Evolutionary conservation across 2,113 vertebrate genomes (phyloP).

Genomic region (Xiphophorus maculatus): DNA sequence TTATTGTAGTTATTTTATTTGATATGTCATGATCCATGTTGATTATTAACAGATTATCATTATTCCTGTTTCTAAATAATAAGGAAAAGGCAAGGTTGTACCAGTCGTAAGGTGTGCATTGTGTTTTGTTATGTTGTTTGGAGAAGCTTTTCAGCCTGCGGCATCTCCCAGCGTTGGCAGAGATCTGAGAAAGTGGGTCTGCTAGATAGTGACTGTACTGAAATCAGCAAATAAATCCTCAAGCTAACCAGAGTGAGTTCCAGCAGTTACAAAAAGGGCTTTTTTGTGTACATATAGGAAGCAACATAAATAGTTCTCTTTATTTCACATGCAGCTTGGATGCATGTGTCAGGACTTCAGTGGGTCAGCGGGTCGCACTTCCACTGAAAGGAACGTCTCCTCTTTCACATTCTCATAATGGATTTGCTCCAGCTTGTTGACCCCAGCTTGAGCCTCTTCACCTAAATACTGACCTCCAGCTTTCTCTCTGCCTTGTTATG

Average conservation of each 20-base stretch:
- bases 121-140: constrained; percentile 16
- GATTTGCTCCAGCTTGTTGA: constrained; percentile 29
- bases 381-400: constrained; percentile 40
- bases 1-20: background rate
- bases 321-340: constrained; percentile 30
- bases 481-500: constrained; percentile 14
- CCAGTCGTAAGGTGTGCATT: constrained; percentile 8
- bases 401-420: constrained; percentile 61
- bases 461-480: constrained; percentile 23
- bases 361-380: constrained; percentile 24
- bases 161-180: constrained; percentile 22
- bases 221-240: constrained; percentile 32
- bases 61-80: constrained; percentile 21
- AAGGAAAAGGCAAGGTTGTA: background rate
- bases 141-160: constrained; percentile 34
- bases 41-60: constrained; percentile 45
- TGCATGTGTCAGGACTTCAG: constrained; percentile 4
- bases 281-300: background rate
- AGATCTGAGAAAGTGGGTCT: constrained; percentile 17
- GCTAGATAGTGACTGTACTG: constrained; percentile 9
- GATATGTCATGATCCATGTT: constrained; percentile 36
- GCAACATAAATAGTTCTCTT: constrained; percentile 26
- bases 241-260: background rate
- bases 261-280: constrained; percentile 8
- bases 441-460: constrained; percentile 42